Conservation (phyloP, 2,113 vertebrate genomes). For the Merops nubicus region DNA sequence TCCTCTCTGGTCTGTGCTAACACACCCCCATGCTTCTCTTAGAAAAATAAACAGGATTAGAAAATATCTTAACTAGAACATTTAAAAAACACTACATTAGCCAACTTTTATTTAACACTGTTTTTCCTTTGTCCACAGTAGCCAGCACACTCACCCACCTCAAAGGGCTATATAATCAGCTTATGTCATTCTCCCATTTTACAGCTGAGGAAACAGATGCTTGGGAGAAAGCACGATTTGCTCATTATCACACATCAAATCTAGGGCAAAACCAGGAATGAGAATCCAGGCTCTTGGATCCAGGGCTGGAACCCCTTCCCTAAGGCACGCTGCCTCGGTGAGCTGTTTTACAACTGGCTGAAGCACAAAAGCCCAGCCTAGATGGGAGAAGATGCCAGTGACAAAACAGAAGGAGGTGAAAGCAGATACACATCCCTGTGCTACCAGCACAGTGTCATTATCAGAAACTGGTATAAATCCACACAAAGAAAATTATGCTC, state of each 20-base stretch:
- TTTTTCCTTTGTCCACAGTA: slow-evolving; percentile 44
- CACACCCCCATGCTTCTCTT: slow-evolving; percentile 1
- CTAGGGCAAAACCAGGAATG: slow-evolving; percentile 59
- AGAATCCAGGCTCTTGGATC: slow-evolving; percentile 20
- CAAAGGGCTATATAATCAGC: slow-evolving; percentile 45
- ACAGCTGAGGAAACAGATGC: slow-evolving; percentile 67
- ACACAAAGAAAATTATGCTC: not conserved
- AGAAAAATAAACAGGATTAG: slow-evolving; percentile 35
- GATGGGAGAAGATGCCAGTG: not conserved
- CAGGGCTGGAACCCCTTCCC: not conserved
- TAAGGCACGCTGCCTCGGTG: not conserved
- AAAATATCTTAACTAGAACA: slow-evolving; percentile 32
- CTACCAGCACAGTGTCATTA: not conserved
- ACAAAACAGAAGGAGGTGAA: not conserved
- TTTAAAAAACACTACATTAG: not conserved
- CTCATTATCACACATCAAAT: slow-evolving; percentile 52
- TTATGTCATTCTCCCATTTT: slow-evolving; percentile 59
- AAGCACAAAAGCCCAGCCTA: not conserved
- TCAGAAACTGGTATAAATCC: not conserved
- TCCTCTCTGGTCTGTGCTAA: slow-evolving; percentile 17
- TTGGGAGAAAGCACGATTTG: slow-evolving; percentile 46
- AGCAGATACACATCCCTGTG: not conserved
- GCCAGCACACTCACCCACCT: slow-evolving; percentile 22
- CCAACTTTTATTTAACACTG: slow-evolving; percentile 16
- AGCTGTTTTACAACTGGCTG: not conserved